A percentile compares a stretch with the other conserved stretches of the same genome.
Evolutionary conservation across 2,797 vertebrate genomes (phyloP).

Genomic region (Hoplostethus mediterraneus): DNA sequence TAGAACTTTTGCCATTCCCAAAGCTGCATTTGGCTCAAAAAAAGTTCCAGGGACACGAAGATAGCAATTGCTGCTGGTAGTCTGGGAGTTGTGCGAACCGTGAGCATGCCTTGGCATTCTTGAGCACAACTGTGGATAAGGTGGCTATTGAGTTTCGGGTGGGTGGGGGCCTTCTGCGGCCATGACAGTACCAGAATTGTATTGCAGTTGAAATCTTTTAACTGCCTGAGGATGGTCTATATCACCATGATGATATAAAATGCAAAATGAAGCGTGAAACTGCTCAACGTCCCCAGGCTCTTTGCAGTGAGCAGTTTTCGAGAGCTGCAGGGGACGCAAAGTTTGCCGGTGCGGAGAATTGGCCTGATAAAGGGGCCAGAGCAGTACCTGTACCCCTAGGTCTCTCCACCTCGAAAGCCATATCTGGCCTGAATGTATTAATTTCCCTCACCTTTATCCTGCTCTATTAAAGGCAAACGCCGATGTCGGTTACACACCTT

Average conservation of each 20-base stretch:
- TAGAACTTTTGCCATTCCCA: not conserved
- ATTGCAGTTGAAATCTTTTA: constrained; percentile 33
- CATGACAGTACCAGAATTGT: constrained; percentile 24
- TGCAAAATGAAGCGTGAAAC: constrained; percentile 43
- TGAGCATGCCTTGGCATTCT: not conserved
- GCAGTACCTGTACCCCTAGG: constrained; percentile 9
- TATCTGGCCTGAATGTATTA: not conserved
- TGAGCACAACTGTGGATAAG: constrained; percentile 10
- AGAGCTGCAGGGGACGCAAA: not conserved
- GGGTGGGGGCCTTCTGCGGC: constrained; percentile 3
- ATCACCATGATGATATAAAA: constrained; percentile 40
- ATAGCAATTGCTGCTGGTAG: not conserved
- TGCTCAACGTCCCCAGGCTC: constrained; percentile 14
- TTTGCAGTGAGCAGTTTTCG: not conserved
- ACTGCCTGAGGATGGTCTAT: constrained; percentile 20
- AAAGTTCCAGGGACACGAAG: not conserved
- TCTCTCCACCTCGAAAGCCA: not conserved
- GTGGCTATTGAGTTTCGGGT: constrained; percentile 7
- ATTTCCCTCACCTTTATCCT: not conserved
- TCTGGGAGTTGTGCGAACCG: constrained; percentile 16
- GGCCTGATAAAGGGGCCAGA: constrained; percentile 12
- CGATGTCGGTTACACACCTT: not conserved
- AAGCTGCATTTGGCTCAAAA: not conserved
- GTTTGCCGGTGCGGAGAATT: constrained; percentile 19
- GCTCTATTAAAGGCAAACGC: not conserved